Base-by-base conservation (phyloP, 2,797 vertebrate genomes). In the Gila robusta region DNA sequence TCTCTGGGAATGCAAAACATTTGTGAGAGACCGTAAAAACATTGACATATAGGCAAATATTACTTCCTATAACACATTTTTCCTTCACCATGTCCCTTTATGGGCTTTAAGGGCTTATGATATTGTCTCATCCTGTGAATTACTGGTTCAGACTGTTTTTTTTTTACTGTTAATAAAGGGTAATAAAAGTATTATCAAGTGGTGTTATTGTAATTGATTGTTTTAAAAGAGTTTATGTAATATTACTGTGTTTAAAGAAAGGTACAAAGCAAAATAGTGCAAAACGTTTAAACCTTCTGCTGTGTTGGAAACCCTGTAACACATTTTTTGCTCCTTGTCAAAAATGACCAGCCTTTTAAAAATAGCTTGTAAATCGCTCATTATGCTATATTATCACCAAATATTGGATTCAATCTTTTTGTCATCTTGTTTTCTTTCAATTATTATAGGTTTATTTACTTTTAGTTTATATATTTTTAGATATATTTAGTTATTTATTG, bases 81-180 rank as follows among this genome's bases (percentile, higher is more conserved):
- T 16, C 12, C 12, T 64, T 32, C 12, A 64, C 10, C 59, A 14
- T 66, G 62, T 66, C 2, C 5, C 1, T 64, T 64, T 28, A 16
- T 11, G 11, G 26, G 5, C 1, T 26, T n/a, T 28, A 16, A 11
- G 11, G 26, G 5, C 1, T 26, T n/a, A 44, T 26, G 14, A 37
- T 37, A 41, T 71, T 44, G 77, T 28, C 4, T 5, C 35, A 59
- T 71, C 28, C 17, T 56, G 35, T 71, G n/a, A 11, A 47, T 32
- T 59, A 7, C 32, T 12, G 1, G 26, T 64, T 64, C 12, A 64
- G 9, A 0, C 6, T 49, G n/a, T 52, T 52, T 76, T 52, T 32
- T 28, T 67, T 70, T 5, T 70, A 56, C 37, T 82, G 49, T 41
- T 82, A 71, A 77, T 72, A 72, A 82, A 82, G 19, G 9, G 26